phyloP scores from a whole-genome alignment of 2,797 vertebrate genomes.

The Anguilla anguilla region DNA sequence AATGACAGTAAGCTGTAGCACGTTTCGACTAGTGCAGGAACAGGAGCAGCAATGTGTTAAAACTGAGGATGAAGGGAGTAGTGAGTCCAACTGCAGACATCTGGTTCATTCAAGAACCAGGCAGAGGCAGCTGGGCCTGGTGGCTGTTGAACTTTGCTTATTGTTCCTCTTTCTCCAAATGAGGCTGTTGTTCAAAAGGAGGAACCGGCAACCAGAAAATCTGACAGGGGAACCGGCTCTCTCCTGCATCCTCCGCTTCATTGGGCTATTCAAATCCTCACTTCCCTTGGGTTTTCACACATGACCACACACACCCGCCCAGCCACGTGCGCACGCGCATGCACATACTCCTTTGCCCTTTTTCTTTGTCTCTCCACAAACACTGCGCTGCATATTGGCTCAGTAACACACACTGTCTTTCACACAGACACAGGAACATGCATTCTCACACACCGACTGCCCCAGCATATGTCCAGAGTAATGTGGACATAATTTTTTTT shows the following conservation, averaged over 20 bases:
- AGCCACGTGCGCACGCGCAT: neutral
- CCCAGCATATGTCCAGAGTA: conserved; percentile 57
- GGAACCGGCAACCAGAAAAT: conserved; percentile 1
- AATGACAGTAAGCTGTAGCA: neutral
- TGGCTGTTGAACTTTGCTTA: neutral
- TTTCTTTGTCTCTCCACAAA: neutral
- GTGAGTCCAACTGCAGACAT: neutral
- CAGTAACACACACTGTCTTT: conserved; percentile 31
- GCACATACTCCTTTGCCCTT: neutral
- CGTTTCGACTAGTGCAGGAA: neutral
- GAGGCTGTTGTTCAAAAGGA: neutral
- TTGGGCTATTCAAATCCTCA: neutral
- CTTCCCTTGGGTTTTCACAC: neutral
- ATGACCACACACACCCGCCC: neutral
- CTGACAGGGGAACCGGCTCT: neutral
- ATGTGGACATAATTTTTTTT: conserved; percentile 46
- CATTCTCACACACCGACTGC: conserved; percentile 52
- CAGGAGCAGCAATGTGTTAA: neutral
- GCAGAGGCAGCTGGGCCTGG: neutral
- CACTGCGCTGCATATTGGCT: neutral
- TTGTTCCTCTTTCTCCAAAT: conserved; percentile 1
- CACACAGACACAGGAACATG: conserved; percentile 49
- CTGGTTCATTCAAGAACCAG: neutral
- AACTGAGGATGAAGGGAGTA: neutral
- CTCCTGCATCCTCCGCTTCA: neutral